Percentiles rank a stretch among this genome's conserved stretches.
Evolutionary conservation across 2,888 invertebrate species (phyloP).

Genomic region (Drosophila nigricruria): DNA sequence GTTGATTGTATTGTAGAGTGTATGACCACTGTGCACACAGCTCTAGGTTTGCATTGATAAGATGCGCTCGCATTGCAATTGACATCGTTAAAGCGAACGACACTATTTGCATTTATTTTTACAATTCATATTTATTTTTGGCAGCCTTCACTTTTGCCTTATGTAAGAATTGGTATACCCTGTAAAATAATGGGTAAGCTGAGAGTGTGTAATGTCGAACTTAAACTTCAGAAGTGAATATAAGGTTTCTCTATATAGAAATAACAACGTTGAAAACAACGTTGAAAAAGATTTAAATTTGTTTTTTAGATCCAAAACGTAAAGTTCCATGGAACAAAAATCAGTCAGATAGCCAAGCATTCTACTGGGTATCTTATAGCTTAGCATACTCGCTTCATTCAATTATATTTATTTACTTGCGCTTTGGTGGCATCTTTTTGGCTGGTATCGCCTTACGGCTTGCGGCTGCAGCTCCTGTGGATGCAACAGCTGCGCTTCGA

Average conservation of each 20-base stretch:
- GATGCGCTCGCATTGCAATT: conserved; percentile 60
- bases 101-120: conserved; percentile 69
- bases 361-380: not conserved
- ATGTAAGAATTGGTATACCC: conserved; percentile 12
- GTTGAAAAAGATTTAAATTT: no score
- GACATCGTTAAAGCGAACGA: conserved; percentile 67
- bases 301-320: no score
- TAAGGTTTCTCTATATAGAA: no score
- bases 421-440: conserved; percentile 22
- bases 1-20: not conserved
- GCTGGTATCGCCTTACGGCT: conserved; percentile 53
- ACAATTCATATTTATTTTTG: conserved; percentile 38
- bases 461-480: conserved; percentile 43
- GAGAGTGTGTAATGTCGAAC: no score
- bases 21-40: conserved; percentile 41
- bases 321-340: no score
- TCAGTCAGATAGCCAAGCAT: no score
- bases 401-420: conserved; percentile 36
- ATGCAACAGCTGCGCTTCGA: conserved; percentile 49
- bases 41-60: conserved; percentile 48
- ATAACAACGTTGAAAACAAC: no score
- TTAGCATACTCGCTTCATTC: not conserved
- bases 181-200: not conserved
- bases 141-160: conserved; percentile 19
- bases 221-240: no score